phyloP scores from a whole-genome alignment of 1,140 invertebrate genomes.

The Drosophila pruinosa region DNA sequence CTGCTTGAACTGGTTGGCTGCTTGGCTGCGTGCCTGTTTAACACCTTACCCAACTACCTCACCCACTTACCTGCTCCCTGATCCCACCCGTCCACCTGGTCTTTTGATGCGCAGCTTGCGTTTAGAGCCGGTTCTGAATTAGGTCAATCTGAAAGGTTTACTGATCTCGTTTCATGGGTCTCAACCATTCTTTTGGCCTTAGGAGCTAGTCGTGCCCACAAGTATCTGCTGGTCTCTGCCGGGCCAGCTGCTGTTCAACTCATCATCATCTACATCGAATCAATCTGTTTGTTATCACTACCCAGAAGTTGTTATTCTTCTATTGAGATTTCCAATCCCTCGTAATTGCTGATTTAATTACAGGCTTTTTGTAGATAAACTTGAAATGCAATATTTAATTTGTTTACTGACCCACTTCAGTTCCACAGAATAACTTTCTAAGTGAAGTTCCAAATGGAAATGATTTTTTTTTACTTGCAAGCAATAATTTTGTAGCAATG shows the following conservation, averaged over 20 bases:
- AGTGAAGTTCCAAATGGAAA: not conserved
- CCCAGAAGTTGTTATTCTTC: slow-evolving; percentile 28
- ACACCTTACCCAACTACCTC: slow-evolving; percentile 40
- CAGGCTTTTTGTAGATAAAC: not conserved
- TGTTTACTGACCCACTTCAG: slow-evolving; percentile 8
- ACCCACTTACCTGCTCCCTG: slow-evolving; percentile 2
- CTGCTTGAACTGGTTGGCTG: slow-evolving; percentile 57
- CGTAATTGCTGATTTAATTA: slow-evolving; percentile 38
- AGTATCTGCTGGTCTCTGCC: slow-evolving; percentile 12
- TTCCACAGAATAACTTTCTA: slow-evolving; percentile 6
- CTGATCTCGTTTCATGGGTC: slow-evolving; percentile 62
- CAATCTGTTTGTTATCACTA: slow-evolving; percentile 42
- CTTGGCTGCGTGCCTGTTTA: slow-evolving; percentile 43
- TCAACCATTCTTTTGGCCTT: slow-evolving; percentile 46
- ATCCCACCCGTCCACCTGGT: not conserved
- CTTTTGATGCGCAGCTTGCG: slow-evolving; percentile 2
- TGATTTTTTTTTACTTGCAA: slow-evolving; percentile 4
- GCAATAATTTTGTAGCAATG: not conserved
- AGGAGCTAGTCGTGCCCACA: not conserved
- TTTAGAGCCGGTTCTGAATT: slow-evolving; percentile 65
- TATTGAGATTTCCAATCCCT: not conserved
- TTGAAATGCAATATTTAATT: slow-evolving; percentile 14
- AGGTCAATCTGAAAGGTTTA: slow-evolving; percentile 77
- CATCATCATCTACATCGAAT: slow-evolving; percentile 43
- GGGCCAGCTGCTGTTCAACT: slow-evolving; percentile 12